Evolutionary conservation across 2,113 vertebrate genomes (phyloP).

Genomic region (Syrmaticus mikado): DNA sequence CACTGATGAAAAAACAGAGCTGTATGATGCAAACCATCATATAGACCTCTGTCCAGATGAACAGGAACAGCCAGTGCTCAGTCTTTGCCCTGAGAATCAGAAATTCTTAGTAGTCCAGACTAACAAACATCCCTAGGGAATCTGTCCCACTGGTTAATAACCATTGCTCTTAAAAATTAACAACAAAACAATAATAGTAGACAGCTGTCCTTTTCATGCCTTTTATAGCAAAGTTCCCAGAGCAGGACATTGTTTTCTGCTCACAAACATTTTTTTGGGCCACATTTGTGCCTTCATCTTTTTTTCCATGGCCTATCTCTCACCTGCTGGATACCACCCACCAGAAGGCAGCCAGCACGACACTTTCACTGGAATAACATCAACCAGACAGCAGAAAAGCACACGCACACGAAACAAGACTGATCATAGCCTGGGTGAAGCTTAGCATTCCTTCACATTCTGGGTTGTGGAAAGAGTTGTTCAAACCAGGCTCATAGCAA

Average conservation of each 20-base stretch:
- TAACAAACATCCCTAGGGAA: neutral
- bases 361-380: neutral
- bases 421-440: conserved; percentile 4
- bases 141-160: conserved; percentile 10
- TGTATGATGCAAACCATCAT: neutral
- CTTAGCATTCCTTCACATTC: conserved; percentile 46
- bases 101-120: neutral
- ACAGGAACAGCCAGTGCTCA: neutral
- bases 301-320: neutral
- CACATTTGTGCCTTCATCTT: neutral
- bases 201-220: conserved; percentile 26
- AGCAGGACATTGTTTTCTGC: neutral
- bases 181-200: conserved; percentile 34
- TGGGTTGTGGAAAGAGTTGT: conserved; percentile 67
- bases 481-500: conserved; percentile 67
- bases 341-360: neutral
- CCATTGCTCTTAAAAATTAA: conserved; percentile 3
- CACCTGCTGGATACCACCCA: neutral
- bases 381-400: neutral
- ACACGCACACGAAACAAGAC: neutral
- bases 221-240: neutral
- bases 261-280: conserved; percentile 1
- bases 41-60: neutral
- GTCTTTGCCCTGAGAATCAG: neutral
- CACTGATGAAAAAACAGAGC: rapidly evolving